Conservation (phyloP, 2,888 invertebrate genomes). For the Byasa hedistus region DNA sequence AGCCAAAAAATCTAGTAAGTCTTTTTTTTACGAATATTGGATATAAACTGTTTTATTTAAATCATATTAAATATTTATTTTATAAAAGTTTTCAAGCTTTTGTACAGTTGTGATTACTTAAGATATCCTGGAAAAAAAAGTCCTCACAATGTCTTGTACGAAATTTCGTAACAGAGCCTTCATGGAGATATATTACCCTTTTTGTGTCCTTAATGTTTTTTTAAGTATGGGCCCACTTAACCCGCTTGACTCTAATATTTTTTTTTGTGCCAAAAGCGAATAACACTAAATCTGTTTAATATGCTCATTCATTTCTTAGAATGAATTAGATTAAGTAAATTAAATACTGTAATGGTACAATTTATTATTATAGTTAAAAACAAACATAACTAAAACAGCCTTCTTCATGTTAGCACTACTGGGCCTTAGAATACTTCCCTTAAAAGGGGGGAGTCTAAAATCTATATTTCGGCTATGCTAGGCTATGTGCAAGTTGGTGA, state of each 20-base stretch:
- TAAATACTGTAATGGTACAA: background rate
- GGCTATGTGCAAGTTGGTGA: no score
- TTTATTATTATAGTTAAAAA: no score
- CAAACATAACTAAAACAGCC: no score
- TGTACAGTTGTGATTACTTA: slow-evolving; percentile 3
- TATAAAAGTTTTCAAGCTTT: background rate
- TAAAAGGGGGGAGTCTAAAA: no score
- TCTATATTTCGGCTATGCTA: no score
- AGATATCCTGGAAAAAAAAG: background rate
- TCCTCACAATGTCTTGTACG: slow-evolving; percentile 17
- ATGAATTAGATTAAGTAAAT: background rate
- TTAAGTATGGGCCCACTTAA: slow-evolving; percentile 22
- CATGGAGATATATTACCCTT: slow-evolving; percentile 22
- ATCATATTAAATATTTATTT: background rate
- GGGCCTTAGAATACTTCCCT: no score
- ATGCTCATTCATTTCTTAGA: background rate
- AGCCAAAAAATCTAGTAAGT: background rate
- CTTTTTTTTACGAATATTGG: background rate
- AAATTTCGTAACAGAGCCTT: slow-evolving; percentile 21
- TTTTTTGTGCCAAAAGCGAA: slow-evolving; percentile 1
- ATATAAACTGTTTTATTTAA: no score
- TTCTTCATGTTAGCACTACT: no score
- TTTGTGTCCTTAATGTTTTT: slow-evolving; percentile 27
- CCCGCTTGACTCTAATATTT: slow-evolving; percentile 20
- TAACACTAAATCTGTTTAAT: background rate